A percentile compares a stretch with the other conserved stretches of the same genome.
Conservation (phyloP, 2,113 vertebrate species). For the Furnarius figulus region DNA sequence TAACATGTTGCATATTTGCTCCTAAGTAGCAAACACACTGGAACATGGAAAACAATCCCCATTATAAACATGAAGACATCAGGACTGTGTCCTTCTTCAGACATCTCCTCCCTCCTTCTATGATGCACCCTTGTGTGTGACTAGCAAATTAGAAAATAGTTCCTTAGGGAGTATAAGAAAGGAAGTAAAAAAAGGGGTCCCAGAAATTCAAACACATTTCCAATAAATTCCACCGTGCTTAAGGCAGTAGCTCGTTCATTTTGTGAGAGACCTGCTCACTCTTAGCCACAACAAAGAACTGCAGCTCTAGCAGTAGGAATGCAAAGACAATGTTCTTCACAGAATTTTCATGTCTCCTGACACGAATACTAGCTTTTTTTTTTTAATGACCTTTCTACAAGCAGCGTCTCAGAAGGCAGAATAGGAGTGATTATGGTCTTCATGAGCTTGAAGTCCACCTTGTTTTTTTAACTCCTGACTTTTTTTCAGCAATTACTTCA, state of each 20-base stretch:
- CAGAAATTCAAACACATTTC: not conserved
- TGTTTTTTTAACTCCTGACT: not conserved
- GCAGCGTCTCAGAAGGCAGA: not conserved
- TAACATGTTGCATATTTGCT: accelerated
- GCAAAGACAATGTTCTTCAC: not conserved
- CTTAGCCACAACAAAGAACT: not conserved
- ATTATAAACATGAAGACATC: not conserved
- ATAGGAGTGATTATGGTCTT: not conserved
- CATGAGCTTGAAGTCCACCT: not conserved
- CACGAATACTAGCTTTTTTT: not conserved
- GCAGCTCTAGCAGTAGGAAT: not conserved
- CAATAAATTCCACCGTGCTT: not conserved
- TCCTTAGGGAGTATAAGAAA: not conserved
- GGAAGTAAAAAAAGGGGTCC: accelerated
- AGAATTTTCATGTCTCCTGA: not conserved
- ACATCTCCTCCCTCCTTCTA: not conserved
- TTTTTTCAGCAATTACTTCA: not conserved
- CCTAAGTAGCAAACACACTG: not conserved
- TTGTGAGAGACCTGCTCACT: not conserved
- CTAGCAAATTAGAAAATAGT: not conserved
- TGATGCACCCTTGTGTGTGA: accelerated
- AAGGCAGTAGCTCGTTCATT: not conserved
- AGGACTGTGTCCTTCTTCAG: not conserved
- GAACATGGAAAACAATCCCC: not conserved
- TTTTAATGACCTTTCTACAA: not conserved